phyloP scores from a whole-genome alignment of 2,797 vertebrate species.

The Aselliscus stoliczkanus region DNA sequence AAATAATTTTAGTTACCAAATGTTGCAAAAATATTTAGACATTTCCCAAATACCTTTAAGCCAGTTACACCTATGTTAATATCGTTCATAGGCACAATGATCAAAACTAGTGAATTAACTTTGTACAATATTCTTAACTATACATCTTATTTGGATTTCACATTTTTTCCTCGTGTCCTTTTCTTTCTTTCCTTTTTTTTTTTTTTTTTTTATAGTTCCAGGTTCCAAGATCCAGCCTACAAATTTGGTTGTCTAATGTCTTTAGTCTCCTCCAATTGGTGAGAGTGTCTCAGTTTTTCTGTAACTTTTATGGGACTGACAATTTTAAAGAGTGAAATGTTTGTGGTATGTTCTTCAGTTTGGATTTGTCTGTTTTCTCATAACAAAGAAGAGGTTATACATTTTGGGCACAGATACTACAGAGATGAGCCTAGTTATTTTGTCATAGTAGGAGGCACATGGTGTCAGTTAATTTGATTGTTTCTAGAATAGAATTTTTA shows the following conservation, averaged over 20 bases:
- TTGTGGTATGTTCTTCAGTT: neutral
- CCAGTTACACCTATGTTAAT: neutral
- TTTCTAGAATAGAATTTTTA: neutral
- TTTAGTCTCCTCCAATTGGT: no score
- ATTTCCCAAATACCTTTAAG: no score
- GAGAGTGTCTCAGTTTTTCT: no score
- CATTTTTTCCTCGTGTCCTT: neutral
- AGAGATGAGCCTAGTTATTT: neutral
- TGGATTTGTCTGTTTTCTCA: neutral
- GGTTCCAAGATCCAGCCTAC: accelerated
- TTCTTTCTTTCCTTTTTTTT: neutral
- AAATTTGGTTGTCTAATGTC: neutral
- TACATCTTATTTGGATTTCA: neutral
- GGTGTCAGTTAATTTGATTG: neutral
- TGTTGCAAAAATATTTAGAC: neutral
- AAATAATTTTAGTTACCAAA: neutral
- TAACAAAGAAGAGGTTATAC: neutral
- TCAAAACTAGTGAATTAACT: neutral
- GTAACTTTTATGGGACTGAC: no score
- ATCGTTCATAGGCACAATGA: neutral
- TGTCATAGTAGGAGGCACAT: no score
- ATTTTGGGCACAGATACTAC: no score
- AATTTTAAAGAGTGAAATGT: no score
- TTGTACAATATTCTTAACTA: no score
- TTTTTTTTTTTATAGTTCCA: no score